Percentiles rank a stretch among this genome's conserved stretches.
Evolutionary conservation across 2,113 vertebrate genomes (phyloP).

Genomic region (Dolichotis patagonum): DNA sequence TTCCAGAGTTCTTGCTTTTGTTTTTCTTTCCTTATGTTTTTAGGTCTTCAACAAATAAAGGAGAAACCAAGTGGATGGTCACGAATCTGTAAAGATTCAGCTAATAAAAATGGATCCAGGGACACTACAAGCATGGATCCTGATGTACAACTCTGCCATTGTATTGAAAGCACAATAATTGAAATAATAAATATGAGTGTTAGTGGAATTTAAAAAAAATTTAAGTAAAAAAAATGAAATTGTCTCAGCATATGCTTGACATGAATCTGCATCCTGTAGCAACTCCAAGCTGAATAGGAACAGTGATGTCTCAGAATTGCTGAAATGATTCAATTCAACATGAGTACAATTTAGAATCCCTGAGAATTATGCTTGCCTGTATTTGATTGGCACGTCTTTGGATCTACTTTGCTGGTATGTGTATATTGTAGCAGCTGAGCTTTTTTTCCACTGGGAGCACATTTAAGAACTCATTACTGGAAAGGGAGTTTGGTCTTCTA

Average conservation of each 20-base stretch:
- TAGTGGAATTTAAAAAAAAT: constrained; percentile 86
- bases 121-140: constrained; percentile 91
- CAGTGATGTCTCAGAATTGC: neutral
- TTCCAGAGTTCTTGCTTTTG: constrained; percentile 18
- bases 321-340: constrained; percentile 47
- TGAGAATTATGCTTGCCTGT: constrained; percentile 62
- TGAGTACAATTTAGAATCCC: constrained; percentile 60
- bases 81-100: constrained; percentile 85
- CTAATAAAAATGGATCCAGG: constrained; percentile 87
- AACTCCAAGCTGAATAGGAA: constrained; percentile 52
- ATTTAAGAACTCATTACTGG: constrained; percentile 43
- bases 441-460: constrained; percentile 49
- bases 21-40: constrained; percentile 37
- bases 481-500: constrained; percentile 44
- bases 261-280: constrained; percentile 42
- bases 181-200: constrained; percentile 96
- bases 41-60: constrained; percentile 95
- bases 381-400: constrained; percentile 73
- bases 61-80: constrained; percentile 90
- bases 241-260: constrained; percentile 20
- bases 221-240: neutral
- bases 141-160: constrained; percentile 96
- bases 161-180: constrained; percentile 95
- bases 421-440: constrained; percentile 32
- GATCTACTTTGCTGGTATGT: constrained; percentile 61